phyloP scores from a whole-genome alignment of 35 echinoderm and acorn worm genomes.

The Ptychodera flava region DNA sequence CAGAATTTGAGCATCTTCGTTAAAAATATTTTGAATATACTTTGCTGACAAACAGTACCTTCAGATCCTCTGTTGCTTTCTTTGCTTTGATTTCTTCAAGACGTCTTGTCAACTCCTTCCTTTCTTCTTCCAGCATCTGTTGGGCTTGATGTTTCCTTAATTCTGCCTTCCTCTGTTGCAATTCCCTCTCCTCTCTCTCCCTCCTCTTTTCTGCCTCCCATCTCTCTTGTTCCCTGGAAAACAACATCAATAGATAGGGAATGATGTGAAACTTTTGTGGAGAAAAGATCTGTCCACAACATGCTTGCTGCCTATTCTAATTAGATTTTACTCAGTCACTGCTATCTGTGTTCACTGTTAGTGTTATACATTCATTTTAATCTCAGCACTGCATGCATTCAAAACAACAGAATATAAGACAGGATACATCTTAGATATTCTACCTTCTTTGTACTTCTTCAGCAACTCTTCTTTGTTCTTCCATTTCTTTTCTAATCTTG shows the following conservation, averaged over 20 bases:
- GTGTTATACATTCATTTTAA: too few species aligned
- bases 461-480: slow-evolving; percentile 36
- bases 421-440: not conserved
- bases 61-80: slow-evolving; percentile 48
- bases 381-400: too few species aligned
- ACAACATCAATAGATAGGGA: too few species aligned
- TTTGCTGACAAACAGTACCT: too few species aligned
- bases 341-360: not conserved
- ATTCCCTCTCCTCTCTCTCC: slow-evolving; percentile 50
- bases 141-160: too few species aligned
- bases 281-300: slow-evolving; percentile 10
- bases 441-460: slow-evolving; percentile 64
- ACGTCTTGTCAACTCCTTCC: slow-evolving; percentile 18
- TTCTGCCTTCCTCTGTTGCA: too few species aligned
- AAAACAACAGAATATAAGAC: too few species aligned
- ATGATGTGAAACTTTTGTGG: slow-evolving; percentile 10
- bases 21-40: too few species aligned
- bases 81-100: slow-evolving; percentile 16
- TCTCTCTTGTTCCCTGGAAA: too few species aligned
- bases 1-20: too few species aligned
- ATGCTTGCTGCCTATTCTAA: slow-evolving; percentile 8
- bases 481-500: slow-evolving; percentile 84
- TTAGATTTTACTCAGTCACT: slow-evolving; percentile 24
- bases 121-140: slow-evolving; percentile 38
- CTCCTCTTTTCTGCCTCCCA: slow-evolving; percentile 44